Evolutionary conservation across 2,888 invertebrate genomes (phyloP).

Genomic region (Polietes domitor): DNA sequence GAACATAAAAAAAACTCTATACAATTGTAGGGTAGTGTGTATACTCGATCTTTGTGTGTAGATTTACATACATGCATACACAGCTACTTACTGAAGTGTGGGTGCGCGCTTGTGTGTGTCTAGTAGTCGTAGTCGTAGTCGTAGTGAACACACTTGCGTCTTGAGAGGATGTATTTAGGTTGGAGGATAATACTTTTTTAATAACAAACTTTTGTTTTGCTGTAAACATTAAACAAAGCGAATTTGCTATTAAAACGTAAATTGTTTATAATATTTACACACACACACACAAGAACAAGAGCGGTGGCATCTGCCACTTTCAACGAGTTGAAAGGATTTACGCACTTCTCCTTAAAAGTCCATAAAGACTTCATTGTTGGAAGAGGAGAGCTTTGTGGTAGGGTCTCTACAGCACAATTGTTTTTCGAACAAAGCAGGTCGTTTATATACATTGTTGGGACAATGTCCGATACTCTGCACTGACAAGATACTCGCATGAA

Average conservation of each 20-base stretch:
- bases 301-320: background rate
- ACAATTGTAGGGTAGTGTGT: too few species aligned
- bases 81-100: background rate
- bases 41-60: too few species aligned
- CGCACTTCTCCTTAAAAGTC: background rate
- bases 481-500: too few species aligned
- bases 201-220: background rate
- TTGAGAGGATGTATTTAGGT: conserved; percentile 1
- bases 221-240: background rate
- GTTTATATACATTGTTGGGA: too few species aligned
- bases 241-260: background rate
- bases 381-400: too few species aligned
- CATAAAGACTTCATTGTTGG: too few species aligned
- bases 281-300: background rate
- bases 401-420: too few species aligned
- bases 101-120: background rate
- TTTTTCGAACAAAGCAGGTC: too few species aligned
- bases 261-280: background rate
- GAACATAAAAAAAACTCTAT: too few species aligned
- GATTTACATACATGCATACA: conserved; percentile 9
- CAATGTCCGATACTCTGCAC: too few species aligned
- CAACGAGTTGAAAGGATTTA: background rate
- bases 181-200: background rate
- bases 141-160: background rate
- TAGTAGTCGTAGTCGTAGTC: background rate